Percentiles rank a stretch among this genome's conserved stretches.
phyloP scores from a whole-genome alignment of 2,797 vertebrate species.

The Sebastes vulpes region DNA sequence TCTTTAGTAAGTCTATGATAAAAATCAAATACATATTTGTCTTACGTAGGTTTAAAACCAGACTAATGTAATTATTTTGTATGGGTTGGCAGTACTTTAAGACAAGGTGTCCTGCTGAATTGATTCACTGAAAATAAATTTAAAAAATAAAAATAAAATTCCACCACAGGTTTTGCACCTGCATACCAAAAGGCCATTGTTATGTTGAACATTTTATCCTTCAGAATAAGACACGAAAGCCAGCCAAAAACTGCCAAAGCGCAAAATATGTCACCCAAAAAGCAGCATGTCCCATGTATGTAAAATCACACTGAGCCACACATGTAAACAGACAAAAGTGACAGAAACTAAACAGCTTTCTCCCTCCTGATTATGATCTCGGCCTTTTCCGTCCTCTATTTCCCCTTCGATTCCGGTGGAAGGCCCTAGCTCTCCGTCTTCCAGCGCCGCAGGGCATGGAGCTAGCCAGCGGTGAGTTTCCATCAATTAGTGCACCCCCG shows the following conservation, averaged over 20 bases:
- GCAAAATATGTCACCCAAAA: slow-evolving; percentile 41
- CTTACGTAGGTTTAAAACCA: background rate
- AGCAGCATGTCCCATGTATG: slow-evolving; percentile 33
- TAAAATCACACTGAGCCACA: slow-evolving; percentile 47
- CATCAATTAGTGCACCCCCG: slow-evolving; percentile 96
- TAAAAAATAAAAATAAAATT: background rate
- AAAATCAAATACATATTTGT: background rate
- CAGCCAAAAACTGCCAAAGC: slow-evolving; percentile 25
- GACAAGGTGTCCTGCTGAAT: background rate
- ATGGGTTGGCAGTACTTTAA: background rate
- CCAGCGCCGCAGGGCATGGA: slow-evolving; percentile 91
- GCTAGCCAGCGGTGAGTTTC: slow-evolving; percentile 92
- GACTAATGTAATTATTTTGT: background rate
- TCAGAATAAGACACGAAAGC: slow-evolving; percentile 24
- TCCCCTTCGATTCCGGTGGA: slow-evolving; percentile 86
- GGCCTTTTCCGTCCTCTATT: slow-evolving; percentile 88
- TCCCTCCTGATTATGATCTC: slow-evolving; percentile 89
- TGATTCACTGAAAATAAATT: background rate
- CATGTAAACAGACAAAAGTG: slow-evolving; percentile 75
- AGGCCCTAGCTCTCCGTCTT: slow-evolving; percentile 79
- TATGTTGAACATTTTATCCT: slow-evolving; percentile 1
- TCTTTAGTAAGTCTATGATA: background rate
- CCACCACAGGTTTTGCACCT: slow-evolving; percentile 22
- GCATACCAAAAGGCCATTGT: background rate
- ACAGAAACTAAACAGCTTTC: slow-evolving; percentile 90